Base-by-base conservation (phyloP, 2,797 vertebrate genomes). In the Melanotaenia parkinsoni region DNA sequence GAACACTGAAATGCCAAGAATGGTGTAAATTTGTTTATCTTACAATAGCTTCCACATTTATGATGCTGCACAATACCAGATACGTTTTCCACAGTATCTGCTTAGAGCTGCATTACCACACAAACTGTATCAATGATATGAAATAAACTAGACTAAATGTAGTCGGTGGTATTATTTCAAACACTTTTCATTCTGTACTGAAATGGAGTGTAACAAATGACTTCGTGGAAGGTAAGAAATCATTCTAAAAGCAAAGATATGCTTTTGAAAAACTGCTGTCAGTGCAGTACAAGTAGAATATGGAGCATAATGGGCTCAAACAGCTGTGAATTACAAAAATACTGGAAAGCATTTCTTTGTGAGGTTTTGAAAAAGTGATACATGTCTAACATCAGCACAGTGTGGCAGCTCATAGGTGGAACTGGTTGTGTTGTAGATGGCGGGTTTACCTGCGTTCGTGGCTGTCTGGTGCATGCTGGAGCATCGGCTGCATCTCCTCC, bases 401-500 rank as follows among this genome's bases (percentile, higher is more conserved):
- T 26, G 37, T 45, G 24, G 30, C 1, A 12, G 43, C 58, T 35
- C 26, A 62, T 56, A 50, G 59, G 54, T 58, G 26, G 63, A 22
- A 26, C 68, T 59, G 60, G 30, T 70, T 30, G 24, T 10, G 20
- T 37, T 43, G 10, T n/a, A 37, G 32, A 40, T 3, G 28, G 45
- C 13, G 10, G n/a, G 1, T 47, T 13, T 80, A 99, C 98, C 98
- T 97, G 89, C 96, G 95, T 62, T 99, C 97, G 3, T 96, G 96
- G 84, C 94, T 94, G 64, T 98, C 96, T 2, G 94, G 91, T 77
- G 93, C 93, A 13, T 97, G 96, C 87, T 97, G 97, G 59, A 99
- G 92, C 96, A 99, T 99, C 35, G 98, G 98, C 89, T 97, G 96
- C 81, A 98, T 96, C 66, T 99, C 98, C 59, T 99, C 98, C 82